Evolutionary conservation across 2,113 vertebrate species (phyloP).

Genomic region (Ariopsis seemanni): DNA sequence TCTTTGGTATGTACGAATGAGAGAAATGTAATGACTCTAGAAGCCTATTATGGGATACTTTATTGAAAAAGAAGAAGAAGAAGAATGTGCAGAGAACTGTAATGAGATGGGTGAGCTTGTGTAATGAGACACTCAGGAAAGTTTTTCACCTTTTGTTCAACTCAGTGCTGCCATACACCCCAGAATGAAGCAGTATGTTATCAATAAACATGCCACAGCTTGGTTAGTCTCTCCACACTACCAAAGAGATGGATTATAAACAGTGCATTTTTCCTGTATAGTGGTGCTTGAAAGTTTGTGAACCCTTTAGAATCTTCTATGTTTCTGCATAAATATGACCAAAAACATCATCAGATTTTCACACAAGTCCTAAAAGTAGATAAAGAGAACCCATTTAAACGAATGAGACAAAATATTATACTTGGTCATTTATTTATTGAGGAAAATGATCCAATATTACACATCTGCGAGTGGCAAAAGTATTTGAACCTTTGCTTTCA

Average conservation of each 20-base stretch:
- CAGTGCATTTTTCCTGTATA: too few relatives aligned
- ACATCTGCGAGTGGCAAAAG: too few relatives aligned
- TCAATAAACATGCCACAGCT: neutral
- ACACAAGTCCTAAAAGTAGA: too few relatives aligned
- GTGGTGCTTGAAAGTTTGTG: too few relatives aligned
- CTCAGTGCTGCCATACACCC: neutral
- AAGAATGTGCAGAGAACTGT: neutral
- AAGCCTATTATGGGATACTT: slow-evolving; percentile 4
- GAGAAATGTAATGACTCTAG: slow-evolving; percentile 21
- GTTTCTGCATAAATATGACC: too few relatives aligned
- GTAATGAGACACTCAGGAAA: neutral
- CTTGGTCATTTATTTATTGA: too few relatives aligned
- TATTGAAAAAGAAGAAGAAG: slow-evolving; percentile 7
- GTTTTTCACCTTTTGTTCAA: slow-evolving; percentile 28
- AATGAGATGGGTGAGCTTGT: slow-evolving; percentile 1
- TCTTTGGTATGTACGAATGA: neutral
- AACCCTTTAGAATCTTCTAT: too few relatives aligned
- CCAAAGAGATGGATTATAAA: neutral
- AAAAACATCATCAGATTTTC: too few relatives aligned
- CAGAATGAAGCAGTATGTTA: neutral
- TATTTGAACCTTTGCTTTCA: too few relatives aligned
- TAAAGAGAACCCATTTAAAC: too few relatives aligned
- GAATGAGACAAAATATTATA: too few relatives aligned
- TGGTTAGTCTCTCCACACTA: slow-evolving; percentile 5
- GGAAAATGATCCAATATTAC: too few relatives aligned